Evolutionary conservation across 2,888 invertebrate species (phyloP).

Genomic region (Chrysomela aeneicollis): DNA sequence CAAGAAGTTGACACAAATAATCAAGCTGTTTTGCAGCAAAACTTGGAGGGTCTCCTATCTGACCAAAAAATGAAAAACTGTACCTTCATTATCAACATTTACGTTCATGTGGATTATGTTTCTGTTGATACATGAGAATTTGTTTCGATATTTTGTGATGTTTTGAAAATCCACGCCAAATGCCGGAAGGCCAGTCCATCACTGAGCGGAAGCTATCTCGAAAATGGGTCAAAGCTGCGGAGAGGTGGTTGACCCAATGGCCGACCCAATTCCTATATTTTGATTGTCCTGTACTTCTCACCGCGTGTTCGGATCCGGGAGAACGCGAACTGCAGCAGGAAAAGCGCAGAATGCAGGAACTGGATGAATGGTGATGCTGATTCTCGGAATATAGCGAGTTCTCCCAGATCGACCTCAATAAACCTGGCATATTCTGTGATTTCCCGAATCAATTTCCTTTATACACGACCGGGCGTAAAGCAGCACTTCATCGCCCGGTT

Average conservation of each 20-base stretch:
- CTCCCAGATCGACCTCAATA: neutral
- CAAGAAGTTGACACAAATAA: too few species aligned
- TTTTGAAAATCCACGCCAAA: too few species aligned
- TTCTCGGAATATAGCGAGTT: neutral
- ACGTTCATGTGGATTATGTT: too few species aligned
- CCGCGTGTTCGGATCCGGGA: neutral
- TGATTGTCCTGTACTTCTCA: neutral
- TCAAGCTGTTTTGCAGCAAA: too few species aligned
- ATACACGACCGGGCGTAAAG: too few species aligned
- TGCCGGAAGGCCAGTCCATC: slow-evolving; percentile 10
- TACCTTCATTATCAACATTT: too few species aligned
- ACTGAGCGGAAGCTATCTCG: slow-evolving; percentile 13
- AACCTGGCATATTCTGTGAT: neutral
- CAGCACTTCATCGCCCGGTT: too few species aligned
- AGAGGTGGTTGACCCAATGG: slow-evolving; percentile 48
- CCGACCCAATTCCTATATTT: slow-evolving; percentile 23
- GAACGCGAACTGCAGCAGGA: slow-evolving; percentile 4
- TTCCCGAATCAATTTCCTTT: neutral
- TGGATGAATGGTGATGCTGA: neutral
- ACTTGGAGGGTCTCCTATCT: too few species aligned
- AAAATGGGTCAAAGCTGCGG: slow-evolving; percentile 35
- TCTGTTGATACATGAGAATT: too few species aligned
- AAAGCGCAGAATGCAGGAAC: neutral
- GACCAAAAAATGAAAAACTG: too few species aligned
- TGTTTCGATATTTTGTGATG: too few species aligned